Conservation (phyloP, 2,888 invertebrate genomes). For the Argyresthia goedartella region DNA sequence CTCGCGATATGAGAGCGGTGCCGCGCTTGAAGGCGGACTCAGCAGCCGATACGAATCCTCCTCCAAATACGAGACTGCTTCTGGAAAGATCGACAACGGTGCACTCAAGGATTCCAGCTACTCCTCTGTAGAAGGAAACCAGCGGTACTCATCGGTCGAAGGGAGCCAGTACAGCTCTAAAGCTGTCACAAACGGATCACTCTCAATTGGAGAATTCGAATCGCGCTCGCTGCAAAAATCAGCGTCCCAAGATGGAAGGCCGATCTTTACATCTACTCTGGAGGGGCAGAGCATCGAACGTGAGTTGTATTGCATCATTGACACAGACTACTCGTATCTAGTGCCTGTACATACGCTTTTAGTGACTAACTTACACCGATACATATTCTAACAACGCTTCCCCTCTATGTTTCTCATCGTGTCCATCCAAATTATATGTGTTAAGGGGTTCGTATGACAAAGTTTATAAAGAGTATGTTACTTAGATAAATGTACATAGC, state of each 20-base stretch:
- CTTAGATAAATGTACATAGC: too few species aligned
- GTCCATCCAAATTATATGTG: not conserved
- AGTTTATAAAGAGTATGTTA: too few species aligned
- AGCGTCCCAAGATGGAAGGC: constrained; percentile 70
- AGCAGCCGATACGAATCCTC: constrained; percentile 50
- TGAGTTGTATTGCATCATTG: constrained; percentile 65
- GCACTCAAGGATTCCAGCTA: constrained; percentile 22
- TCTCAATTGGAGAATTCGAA: constrained; percentile 28
- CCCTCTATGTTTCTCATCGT: constrained; percentile 19
- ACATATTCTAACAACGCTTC: constrained; percentile 52
- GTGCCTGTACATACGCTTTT: constrained; percentile 66
- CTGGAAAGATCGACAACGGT: constrained; percentile 1
- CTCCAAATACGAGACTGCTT: constrained; percentile 29
- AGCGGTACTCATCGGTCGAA: constrained; percentile 16
- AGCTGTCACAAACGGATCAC: constrained; percentile 42
- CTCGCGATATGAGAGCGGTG: constrained; percentile 35
- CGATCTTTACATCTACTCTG: constrained; percentile 79
- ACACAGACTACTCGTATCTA: constrained; percentile 21
- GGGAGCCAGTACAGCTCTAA: constrained; percentile 30
- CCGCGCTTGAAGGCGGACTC: constrained; percentile 35
- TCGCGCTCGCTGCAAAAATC: constrained; percentile 35
- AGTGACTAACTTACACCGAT: constrained; percentile 56
- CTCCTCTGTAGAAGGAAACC: constrained; percentile 19
- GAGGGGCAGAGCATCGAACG: constrained; percentile 84
- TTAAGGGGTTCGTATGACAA: constrained; percentile 37